These are phyloP conservation scores for Pangasius sanitwongsei DNA, from an alignment of 2,797 vertebrate genomes.

Conservation along the genomic window DNA sequence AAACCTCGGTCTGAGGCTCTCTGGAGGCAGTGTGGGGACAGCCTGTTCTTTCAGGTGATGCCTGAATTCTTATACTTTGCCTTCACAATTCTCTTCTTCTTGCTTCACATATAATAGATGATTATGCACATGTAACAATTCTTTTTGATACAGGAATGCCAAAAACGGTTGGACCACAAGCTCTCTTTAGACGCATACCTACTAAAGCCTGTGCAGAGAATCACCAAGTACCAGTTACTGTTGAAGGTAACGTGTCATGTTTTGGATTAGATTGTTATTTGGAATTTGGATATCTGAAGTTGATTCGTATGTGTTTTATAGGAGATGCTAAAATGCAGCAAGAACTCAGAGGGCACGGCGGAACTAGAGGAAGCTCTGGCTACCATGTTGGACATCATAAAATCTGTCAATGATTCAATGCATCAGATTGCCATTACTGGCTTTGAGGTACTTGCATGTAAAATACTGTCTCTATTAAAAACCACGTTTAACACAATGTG, in stretches of 20 bases:
- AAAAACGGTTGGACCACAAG: conserved; percentile 92
- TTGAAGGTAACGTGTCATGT: conserved; percentile 79
- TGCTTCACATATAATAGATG: neutral
- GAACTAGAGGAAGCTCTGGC: conserved; percentile 88
- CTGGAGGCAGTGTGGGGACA: conserved; percentile 94
- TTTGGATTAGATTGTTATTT: neutral
- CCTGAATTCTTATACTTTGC: neutral
- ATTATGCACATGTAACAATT: neutral
- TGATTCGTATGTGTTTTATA: conserved; percentile 58
- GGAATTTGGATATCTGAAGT: neutral
- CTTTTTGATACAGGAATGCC: conserved; percentile 83
- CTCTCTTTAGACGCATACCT: conserved; percentile 92
- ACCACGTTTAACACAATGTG: neutral
- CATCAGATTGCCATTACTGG: conserved; percentile 95
- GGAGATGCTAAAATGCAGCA: conserved; percentile 89
- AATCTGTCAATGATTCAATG: conserved; percentile 93
- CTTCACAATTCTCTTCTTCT: neutral
- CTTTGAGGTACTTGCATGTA: conserved; percentile 81
- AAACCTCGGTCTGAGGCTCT: conserved; percentile 90
- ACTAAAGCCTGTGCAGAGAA: conserved; percentile 91
- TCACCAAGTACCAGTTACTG: conserved; percentile 91
- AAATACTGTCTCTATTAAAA: neutral
- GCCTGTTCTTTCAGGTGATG: conserved; percentile 90
- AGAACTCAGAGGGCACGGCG: conserved; percentile 79
- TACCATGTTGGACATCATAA: conserved; percentile 88